Conservation (phyloP, 2,113 vertebrate species). For the Phyllostomus discolor region DNA sequence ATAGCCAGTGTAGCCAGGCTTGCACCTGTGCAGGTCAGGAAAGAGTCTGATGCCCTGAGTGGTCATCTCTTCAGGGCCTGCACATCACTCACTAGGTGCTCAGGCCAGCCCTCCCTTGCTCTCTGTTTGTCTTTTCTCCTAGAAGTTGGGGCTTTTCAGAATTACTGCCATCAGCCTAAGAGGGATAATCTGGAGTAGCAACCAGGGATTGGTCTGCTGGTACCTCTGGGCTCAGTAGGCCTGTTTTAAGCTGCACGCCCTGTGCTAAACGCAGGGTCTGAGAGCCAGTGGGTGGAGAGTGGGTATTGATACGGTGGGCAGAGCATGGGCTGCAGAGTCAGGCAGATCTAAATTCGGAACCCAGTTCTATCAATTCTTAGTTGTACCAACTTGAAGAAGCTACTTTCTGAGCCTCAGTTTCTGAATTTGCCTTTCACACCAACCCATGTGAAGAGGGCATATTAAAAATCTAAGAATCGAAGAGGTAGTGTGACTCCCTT, state of each 20-base stretch:
- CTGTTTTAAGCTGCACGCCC: background rate
- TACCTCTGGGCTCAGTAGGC: background rate
- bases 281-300: background rate
- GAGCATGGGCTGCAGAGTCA: background rate
- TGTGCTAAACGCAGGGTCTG: background rate
- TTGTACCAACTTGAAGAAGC: background rate
- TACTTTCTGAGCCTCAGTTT: constrained; percentile 2
- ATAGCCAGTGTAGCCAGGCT: background rate
- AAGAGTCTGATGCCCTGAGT: background rate
- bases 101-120: background rate
- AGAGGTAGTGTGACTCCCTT: fast-evolving
- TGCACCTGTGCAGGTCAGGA: background rate
- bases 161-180: background rate
- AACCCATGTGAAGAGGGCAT: background rate
- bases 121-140: constrained; percentile 5
- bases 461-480: background rate
- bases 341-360: background rate
- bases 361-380: background rate
- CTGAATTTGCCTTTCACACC: background rate
- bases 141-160: background rate
- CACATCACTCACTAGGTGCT: fast-evolving
- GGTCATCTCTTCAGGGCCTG: background rate
- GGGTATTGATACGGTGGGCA: background rate
- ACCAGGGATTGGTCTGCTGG: background rate
- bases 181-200: too few relatives aligned